Base-by-base conservation (phyloP, 2,797 vertebrate genomes). In the Pelobates cultripes region DNA sequence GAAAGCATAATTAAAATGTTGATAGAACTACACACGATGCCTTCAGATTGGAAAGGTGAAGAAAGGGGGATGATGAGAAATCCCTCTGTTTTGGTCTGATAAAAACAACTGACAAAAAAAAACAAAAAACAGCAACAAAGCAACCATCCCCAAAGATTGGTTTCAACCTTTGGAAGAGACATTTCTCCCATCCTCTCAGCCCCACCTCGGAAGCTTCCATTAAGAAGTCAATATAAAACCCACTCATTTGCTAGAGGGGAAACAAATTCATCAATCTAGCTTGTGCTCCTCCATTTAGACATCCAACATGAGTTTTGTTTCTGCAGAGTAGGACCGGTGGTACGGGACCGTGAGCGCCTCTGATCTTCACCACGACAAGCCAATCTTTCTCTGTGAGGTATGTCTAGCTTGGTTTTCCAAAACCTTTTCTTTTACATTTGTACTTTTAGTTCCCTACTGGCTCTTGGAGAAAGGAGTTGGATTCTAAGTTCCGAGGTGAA, bases 41-140 rank as follows among this genome's bases (percentile, higher is more conserved):
- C 6, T 57, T 73, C 17, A 63, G 64, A 42, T 86, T 78, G 72
- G 60, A 79, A 86, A 85, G 85, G 73, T 68, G 75, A 85, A 77
- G 28, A 40, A 71, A 57, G 64, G 70, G 47, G 43, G 60, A 75
- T 70, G 77, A 68, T 71, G 70, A 76, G 70, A 41, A 51, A 43
- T 44, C 41, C n/a, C 64, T 75, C 70, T 61, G 13, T 77, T 81
- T 80, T 73, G 77, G 83, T 73, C 68, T 84, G 70, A 71, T 75
- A 76, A 73, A n/a, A 77, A 83, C 71, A 75, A 45, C 66, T n/a
- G 55, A 70, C 51, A 72, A 66, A 81, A 15, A 73, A 73, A 78
- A 68, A 51, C 2, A 51, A 51, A 5, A 51, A 51, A 5, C 3
- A 51, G 28, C 28, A 28, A 28, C 28, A 28, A 28, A 40, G 6